Base-by-base conservation (phyloP, 2,797 vertebrate genomes). In the Cottoperca gobio region DNA sequence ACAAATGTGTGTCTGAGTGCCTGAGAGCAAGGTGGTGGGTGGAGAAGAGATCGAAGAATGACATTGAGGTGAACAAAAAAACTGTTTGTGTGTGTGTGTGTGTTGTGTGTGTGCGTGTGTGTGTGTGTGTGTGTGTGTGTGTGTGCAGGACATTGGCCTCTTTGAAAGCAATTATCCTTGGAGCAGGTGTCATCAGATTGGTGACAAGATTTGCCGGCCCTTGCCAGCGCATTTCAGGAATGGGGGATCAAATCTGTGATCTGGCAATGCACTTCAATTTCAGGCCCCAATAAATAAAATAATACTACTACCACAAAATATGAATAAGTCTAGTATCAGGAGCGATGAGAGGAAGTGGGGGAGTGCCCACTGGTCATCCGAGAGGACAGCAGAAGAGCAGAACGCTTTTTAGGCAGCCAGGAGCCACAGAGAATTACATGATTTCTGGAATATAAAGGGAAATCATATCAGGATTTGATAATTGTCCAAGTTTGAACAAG, bases 151-250 rank as follows among this genome's bases (percentile, higher is more conserved):
- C 54, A 77, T 28, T 17, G 3, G 50, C 31, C 58, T 78, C 59
- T 75, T 72, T 74, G 52, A 89, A 89, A 85, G 84, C 88, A 91
- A 90, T 91, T 88, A 87, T 79, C 70, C 70, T 42, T 26, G 84
- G 76, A 90, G 84, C 81, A 86, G 84, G 60, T 86, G 75, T 81
- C 14, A 23, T 81, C 74, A 73, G 73, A 86, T 74, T 50, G 64
- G 62, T 74, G 78, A 80, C 78, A 76, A 66, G 74, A 84, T 88
- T 76, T 74, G 68, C 33, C 40, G 45, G 78, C 66, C 49, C 69
- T 66, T 69, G 49, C 60, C 59, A 73, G 59, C 58, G 68, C 59
- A 70, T 62, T 65, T 62, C 76, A 72, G 26, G 52, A 84, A 68
- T 45, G 6, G 74, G 6, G 48, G 42, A 70, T 83, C 77, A 46